Conservation (phyloP, 2,113 vertebrate species). For the Microcebus ravelobensis region DNA sequence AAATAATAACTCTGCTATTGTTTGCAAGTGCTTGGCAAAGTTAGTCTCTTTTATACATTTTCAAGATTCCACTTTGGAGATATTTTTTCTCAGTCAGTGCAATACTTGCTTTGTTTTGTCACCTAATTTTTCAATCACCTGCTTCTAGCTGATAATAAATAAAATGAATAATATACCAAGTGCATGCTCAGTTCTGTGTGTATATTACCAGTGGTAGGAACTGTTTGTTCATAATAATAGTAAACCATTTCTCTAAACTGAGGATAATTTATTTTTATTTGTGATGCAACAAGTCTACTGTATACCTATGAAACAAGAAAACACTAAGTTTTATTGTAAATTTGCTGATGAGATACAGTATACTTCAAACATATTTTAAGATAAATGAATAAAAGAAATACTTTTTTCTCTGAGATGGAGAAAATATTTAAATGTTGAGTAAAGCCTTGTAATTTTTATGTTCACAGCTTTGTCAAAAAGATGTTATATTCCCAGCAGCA, state of each 20-base stretch:
- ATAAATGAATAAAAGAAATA: conserved; percentile 66
- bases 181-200: background rate
- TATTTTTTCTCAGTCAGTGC: background rate
- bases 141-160: conserved; percentile 59
- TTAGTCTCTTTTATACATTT: conserved; percentile 44
- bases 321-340: conserved; percentile 79
- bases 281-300: conserved; percentile 66
- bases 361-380: conserved; percentile 62
- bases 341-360: conserved; percentile 71
- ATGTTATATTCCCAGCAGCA: conserved; percentile 84
- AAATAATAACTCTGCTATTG: conserved; percentile 9
- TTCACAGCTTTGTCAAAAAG: conserved; percentile 83
- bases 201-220: conserved; percentile 59
- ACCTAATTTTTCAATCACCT: conserved; percentile 75
- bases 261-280: conserved; percentile 79
- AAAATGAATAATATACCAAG: conserved; percentile 47
- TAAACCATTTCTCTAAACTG: conserved; percentile 72
- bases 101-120: conserved; percentile 62
- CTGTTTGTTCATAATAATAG: conserved; percentile 68
- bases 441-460: conserved; percentile 84
- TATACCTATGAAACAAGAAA: conserved; percentile 58
- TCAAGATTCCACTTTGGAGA: conserved; percentile 51
- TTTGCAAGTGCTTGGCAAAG: conserved; percentile 16
- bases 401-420: conserved; percentile 82
- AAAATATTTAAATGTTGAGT: conserved; percentile 82